phyloP scores from a whole-genome alignment of 2,797 vertebrate species.

The Ataeniobius toweri region DNA sequence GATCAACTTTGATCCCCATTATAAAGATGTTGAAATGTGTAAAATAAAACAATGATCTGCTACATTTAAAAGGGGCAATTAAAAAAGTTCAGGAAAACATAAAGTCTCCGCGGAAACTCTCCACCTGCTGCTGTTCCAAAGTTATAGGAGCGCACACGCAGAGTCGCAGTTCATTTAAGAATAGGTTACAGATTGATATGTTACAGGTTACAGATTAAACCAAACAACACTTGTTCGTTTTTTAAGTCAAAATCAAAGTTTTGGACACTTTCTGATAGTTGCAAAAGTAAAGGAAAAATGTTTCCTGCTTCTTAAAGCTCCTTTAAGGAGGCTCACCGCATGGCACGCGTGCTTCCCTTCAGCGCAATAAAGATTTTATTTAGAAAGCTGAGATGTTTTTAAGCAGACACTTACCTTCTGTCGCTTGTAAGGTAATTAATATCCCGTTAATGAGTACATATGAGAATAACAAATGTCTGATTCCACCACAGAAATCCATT shows the following conservation, averaged over 20 bases:
- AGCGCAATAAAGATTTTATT: not conserved
- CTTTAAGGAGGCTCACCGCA: slow-evolving; percentile 24
- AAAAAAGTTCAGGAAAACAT: not conserved
- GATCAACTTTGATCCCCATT: not conserved
- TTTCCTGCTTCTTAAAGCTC: slow-evolving; percentile 40
- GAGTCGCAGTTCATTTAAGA: not conserved
- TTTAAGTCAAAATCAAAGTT: not conserved
- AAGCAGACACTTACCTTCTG: slow-evolving; percentile 77
- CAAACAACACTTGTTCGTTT: not conserved
- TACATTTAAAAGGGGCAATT: not conserved
- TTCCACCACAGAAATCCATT: slow-evolving; percentile 77
- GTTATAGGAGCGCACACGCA: slow-evolving; percentile 24
- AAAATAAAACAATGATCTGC: not conserved
- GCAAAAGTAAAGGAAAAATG: not conserved
- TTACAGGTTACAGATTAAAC: not conserved
- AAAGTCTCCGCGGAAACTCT: slow-evolving; percentile 3
- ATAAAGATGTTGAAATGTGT: not conserved
- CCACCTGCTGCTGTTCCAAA: slow-evolving; percentile 55
- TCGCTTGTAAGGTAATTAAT: slow-evolving; percentile 78
- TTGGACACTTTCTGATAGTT: not conserved
- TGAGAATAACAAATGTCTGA: slow-evolving; percentile 75
- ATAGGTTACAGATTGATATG: no score
- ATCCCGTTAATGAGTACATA: slow-evolving; percentile 77
- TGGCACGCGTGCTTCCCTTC: slow-evolving; percentile 40
- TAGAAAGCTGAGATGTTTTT: not conserved